A percentile compares a stretch with the other conserved stretches of the same genome.
Evolutionary conservation across 2,113 vertebrate genomes (phyloP).

Genomic region (Thinocorus orbignyianus): DNA sequence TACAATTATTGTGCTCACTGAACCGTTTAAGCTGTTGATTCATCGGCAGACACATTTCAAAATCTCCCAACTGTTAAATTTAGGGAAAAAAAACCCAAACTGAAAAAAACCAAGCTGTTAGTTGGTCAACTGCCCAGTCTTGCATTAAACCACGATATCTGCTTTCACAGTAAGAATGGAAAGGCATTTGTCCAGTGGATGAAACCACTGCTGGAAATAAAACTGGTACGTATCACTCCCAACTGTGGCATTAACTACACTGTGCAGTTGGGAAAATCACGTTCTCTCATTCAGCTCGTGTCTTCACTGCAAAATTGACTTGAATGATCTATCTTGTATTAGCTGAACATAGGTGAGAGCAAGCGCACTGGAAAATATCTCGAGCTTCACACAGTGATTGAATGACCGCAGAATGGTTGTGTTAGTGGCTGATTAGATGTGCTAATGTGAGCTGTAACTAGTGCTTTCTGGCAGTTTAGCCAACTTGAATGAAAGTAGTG

Average conservation of each 20-base stretch:
- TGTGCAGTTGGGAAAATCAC: not conserved
- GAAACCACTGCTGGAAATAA: not conserved
- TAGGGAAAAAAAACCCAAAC: not conserved
- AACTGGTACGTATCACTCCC: not conserved
- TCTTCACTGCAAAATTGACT: not conserved
- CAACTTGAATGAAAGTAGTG: not conserved
- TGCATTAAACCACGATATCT: not conserved
- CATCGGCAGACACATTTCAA: conserved; percentile 10
- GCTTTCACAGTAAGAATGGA: not conserved
- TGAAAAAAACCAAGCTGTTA: not conserved
- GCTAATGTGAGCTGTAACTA: not conserved
- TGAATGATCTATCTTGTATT: rapidly evolving
- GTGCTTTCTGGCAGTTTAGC: not conserved
- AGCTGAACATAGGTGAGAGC: not conserved
- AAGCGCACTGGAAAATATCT: not conserved
- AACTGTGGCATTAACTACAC: not conserved
- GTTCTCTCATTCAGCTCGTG: not conserved
- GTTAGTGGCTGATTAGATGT: not conserved
- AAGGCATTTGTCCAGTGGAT: not conserved
- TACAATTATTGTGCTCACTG: conserved; percentile 30
- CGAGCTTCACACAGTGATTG: not conserved
- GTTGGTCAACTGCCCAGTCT: not conserved
- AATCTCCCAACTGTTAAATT: conserved; percentile 37
- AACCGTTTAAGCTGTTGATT: conserved; percentile 34
- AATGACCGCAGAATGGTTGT: not conserved